Base-by-base conservation (phyloP, 2,113 vertebrate species). In the Sinocyclocheilus maitianheensis region DNA sequence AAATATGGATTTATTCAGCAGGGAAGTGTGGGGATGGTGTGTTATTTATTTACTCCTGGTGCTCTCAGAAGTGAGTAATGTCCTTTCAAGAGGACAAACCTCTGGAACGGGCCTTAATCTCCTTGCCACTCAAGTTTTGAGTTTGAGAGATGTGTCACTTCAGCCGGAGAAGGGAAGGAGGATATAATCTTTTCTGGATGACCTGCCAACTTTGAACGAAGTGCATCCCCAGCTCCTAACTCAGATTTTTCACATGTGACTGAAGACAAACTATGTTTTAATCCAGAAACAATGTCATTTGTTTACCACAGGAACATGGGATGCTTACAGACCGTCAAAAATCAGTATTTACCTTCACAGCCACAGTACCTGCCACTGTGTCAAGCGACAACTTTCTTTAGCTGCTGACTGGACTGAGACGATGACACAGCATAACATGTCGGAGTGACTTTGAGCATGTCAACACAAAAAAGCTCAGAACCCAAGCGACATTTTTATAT, bases 401-500 rank as follows among this genome's bases (percentile, higher is more conserved):
- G n/a, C 63, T 82, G 62, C 62, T 69, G 62, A 51, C 1, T 69
- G 43, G 63, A 69, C 80, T 6, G 43, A 69, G 13, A 53, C 48
- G 67, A 83, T 58, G 48, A 83, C 48, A 72, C 22, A 18, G 48
- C 67, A 83, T 72, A 74, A 83, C 67, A 58, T 72, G 67, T 24
- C 65, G 11, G 22, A 63, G 37, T 55, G 46, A 83, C 46, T 69
- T 83, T 83, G 81, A 67, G 4, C n/a, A 34, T n/a, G 65, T 58
- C 81, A 55, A 26, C 20, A 34, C 22, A 53, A 83, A 58, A 55
- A 72, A n/a, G 60, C 51, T 40, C 20, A 37, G 7, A 40, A 69
- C 26, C 11, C 67, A n/a, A 55, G 18, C 10, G 34, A 63, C n/a
- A 30, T 88, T 80, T 88, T 88, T 88, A 88, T 84, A 83, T 88